Base-by-base conservation (phyloP, 2,113 vertebrate genomes). In the Sapayoa aenigma region DNA sequence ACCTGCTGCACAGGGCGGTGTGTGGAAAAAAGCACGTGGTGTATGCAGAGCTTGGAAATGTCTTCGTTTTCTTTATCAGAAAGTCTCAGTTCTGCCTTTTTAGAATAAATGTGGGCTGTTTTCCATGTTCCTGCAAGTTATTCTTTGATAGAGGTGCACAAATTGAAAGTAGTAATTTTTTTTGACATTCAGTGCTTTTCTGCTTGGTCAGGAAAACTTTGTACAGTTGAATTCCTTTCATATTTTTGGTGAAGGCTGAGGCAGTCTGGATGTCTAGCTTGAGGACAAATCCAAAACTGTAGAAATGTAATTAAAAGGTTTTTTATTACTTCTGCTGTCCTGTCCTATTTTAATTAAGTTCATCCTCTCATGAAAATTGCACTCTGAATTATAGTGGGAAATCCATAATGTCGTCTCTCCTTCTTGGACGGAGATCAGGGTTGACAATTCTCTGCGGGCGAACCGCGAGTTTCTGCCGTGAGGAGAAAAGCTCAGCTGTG, bases 261-360 rank as follows among this genome's bases (percentile, higher is more conserved):
- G 76, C 41, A 78, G 37, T 72, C 75, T 83, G 92, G 44, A 68
- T 95, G 24, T 87, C 56, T 96, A 89, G 94, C 89, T 97, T 47
- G 73, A 60, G 95, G 84, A 94, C 60, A 97, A 88, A 93, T 95
- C 33, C 77, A 79, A n/a, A 85, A 92, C 77, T 93, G 24, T 50
- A 81, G 89, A 90, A 96, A 88, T 78, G 89, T 87, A 96, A 91
- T 96, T 95, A 97, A 89, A 76, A 92, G 71, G 69, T 60, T 58
- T 90, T 87, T 94, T 62, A 87, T 94, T 85, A 93, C 87, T 96
- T 95, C 85, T 75, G 66, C 83, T 92, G 65, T 96, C 97, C 75
- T 91, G 69, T 90, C 96, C 89, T 95, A 91, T 83, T 93, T 95
- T 80, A 97, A 93, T 94, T 96, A 93, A 96, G 92, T 94, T 96